Base-by-base conservation (phyloP, 1,140 invertebrate species). In the Neodiprion pinetum region DNA sequence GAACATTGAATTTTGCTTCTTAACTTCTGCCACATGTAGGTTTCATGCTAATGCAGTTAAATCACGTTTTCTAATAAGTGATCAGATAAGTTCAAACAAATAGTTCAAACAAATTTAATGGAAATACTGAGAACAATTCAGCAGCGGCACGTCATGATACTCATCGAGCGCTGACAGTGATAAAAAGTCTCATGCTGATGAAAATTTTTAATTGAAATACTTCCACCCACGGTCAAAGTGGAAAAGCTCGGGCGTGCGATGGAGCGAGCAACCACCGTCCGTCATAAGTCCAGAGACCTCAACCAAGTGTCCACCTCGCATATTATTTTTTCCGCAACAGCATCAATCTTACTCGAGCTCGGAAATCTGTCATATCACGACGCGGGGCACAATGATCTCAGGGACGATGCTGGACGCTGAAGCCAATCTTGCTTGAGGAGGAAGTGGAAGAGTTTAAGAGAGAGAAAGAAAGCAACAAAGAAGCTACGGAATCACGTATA, bases 341-440 rank as follows among this genome's bases (percentile, higher is more conserved):
- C 67, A 69, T 69, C 67, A 69, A 69, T 69, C 67, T 69, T 69
- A 69, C 67, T 69, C 67, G 67, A 9, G 67, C 67, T 23, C 23
- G 67, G 67, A 69, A 69, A 69, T 69, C 67, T 69, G 67, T 69
- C 67, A 69, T 69, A 69, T 69, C 67, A 47, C 7, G 67, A 69
- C 67, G 67, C 40, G 14, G 21, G 12, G 67, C 67, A 69, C 67
- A 21, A 21, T 23, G 17, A 69, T 69, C 53, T 61, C n/a, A 4
- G 53, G 53, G 53, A 61, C n/a, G 53, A 61, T 61, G 53, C 53
- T 61, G 53, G 28, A 61, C 53, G 9, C 53, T 17, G 53, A 61
- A 14, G 53, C 53, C 53, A 61, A 61, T 17, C 28, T 40, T 40
- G 28, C 28, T 5, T 5, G 28, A 40, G 28, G 28, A 5, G 5